Conservation (phyloP, 2,113 vertebrate species). For the Gymnocephalus cernua region DNA sequence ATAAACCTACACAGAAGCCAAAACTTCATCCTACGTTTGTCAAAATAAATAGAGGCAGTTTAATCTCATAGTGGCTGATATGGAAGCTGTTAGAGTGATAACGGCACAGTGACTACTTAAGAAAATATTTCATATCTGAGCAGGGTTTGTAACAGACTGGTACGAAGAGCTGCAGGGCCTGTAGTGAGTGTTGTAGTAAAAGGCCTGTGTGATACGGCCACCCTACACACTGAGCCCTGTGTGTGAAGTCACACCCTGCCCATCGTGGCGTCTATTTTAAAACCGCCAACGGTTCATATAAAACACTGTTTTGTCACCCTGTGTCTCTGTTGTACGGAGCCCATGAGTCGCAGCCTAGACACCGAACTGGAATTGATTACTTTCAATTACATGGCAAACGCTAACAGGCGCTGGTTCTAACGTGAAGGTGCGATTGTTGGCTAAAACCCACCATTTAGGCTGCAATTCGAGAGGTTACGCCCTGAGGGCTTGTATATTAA, state of each 20-base stretch:
- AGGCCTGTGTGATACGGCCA: constrained; percentile 30
- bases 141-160: constrained; percentile 67
- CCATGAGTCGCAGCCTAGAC: constrained; percentile 31
- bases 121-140: constrained; percentile 68
- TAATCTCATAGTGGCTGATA: constrained; percentile 22
- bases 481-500: constrained; percentile 42
- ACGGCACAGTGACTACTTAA: constrained; percentile 47
- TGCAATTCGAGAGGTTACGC: constrained; percentile 43
- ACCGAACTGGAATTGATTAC: constrained; percentile 63
- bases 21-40: constrained; percentile 20
- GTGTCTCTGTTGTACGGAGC: constrained; percentile 23
- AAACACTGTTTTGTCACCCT: constrained; percentile 45
- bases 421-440: constrained; percentile 55
- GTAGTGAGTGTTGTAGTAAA: constrained; percentile 49
- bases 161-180: constrained; percentile 52
- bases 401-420: constrained; percentile 61
- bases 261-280: constrained; percentile 54
- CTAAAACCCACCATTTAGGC: constrained; percentile 46
- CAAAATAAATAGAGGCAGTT: constrained; percentile 70
- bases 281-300: constrained; percentile 41
- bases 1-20: constrained; percentile 48
- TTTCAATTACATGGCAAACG: constrained; percentile 74
- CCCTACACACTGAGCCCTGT: constrained; percentile 42
- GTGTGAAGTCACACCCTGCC: constrained; percentile 72
- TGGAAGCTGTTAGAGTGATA: constrained; percentile 31